phyloP scores from a whole-genome alignment of 2,888 invertebrate species.

The Oasisia sp. region DNA sequence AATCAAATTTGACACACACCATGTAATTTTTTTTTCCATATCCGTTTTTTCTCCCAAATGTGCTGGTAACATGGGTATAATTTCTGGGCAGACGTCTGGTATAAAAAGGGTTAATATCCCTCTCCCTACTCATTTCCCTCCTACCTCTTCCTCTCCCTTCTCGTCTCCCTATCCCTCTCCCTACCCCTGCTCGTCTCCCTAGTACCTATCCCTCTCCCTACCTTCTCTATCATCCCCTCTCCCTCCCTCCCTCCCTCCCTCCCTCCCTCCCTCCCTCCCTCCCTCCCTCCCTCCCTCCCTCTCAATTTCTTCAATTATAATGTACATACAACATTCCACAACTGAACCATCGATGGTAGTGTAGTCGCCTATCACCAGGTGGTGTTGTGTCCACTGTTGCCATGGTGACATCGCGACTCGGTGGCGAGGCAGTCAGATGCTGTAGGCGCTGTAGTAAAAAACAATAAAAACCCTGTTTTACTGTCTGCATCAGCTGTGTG shows the following conservation, averaged over 20 bases:
- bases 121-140: not conserved
- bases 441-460: not conserved
- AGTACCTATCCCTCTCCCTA: not conserved
- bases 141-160: not conserved
- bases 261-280: too few relatives aligned
- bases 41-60: too few relatives aligned
- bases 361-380: not conserved
- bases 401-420: not conserved
- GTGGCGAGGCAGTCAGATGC: not conserved
- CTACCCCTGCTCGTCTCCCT: not conserved
- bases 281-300: too few relatives aligned
- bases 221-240: constrained; percentile 20
- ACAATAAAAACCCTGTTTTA: not conserved
- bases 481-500: not conserved
- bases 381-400: not conserved
- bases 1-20: too few relatives aligned
- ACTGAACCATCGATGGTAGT: too few relatives aligned
- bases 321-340: too few relatives aligned
- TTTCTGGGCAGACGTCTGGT: too few relatives aligned
- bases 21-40: too few relatives aligned
- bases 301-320: too few relatives aligned
- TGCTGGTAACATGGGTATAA: too few relatives aligned
- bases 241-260: not conserved
- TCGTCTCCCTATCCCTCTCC: too few relatives aligned
- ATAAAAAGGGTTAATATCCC: too few relatives aligned